Conservation (phyloP, 64 coral and sea anemone species). For the Orbicella faveolata region DNA sequence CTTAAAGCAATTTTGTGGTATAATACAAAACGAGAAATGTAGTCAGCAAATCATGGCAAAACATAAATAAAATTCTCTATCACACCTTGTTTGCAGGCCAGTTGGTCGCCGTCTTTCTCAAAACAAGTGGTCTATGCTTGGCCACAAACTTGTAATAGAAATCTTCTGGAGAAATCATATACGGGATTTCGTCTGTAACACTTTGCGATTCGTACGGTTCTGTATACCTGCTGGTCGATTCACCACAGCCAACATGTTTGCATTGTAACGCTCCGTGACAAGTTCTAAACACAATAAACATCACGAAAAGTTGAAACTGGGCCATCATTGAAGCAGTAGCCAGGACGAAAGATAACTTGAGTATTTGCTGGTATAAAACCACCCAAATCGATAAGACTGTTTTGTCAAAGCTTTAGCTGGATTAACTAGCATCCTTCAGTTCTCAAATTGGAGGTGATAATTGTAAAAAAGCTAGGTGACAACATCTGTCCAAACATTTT, state of each 20-base stretch:
- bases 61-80: not conserved
- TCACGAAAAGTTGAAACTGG: not conserved
- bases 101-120: slow-evolving; percentile 10
- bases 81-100: slow-evolving; percentile 52
- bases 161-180: slow-evolving; percentile 68
- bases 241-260: not conserved
- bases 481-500: not conserved
- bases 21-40: no score
- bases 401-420: not conserved
- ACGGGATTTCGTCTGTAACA: slow-evolving; percentile 5
- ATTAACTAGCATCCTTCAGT: not conserved
- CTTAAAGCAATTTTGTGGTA: no score
- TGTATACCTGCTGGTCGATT: not conserved
- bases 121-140: slow-evolving; percentile 53
- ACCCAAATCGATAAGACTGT: not conserved
- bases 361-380: no score
- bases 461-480: not conserved
- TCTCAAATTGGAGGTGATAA: not conserved
- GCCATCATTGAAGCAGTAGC: not conserved
- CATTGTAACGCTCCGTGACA: not conserved
- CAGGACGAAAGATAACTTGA: no score
- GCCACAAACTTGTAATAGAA: slow-evolving; percentile 65
- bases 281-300: not conserved
- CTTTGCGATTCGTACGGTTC: not conserved
- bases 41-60: no score